Evolutionary conservation across 1,140 invertebrate genomes (phyloP).

Genomic region (Musca domestica): DNA sequence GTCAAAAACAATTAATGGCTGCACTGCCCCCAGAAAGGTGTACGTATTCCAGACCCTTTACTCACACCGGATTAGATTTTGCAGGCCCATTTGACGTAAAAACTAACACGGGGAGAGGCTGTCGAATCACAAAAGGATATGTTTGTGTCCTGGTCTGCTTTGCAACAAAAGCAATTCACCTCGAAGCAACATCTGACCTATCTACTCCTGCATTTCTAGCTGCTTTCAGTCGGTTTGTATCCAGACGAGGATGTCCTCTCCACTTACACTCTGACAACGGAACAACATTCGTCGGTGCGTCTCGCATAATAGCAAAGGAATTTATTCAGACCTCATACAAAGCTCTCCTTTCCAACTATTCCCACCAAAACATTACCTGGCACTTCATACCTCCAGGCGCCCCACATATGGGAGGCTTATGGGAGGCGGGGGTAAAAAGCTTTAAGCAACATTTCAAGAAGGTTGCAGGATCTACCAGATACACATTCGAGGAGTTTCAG

Average conservation of each 20-base stretch:
- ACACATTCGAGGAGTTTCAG: constrained; percentile 22
- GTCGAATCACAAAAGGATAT: constrained; percentile 42
- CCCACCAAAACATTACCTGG: not conserved
- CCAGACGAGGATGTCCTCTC: constrained; percentile 32
- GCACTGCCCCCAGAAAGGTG: too few species aligned
- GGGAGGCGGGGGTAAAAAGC: too few species aligned
- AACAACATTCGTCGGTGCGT: constrained; percentile 33
- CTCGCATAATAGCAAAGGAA: not conserved
- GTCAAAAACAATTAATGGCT: too few species aligned
- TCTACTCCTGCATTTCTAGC: constrained; percentile 50
- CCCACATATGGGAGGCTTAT: too few species aligned
- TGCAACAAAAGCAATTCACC: too few species aligned
- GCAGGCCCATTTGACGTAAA: constrained; percentile 37
- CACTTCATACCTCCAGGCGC: not conserved
- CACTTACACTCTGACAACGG: too few species aligned
- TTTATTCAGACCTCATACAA: not conserved
- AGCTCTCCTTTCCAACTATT: not conserved
- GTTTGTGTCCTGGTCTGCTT: constrained; percentile 50
- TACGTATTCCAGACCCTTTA: too few species aligned
- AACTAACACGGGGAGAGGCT: constrained; percentile 16
- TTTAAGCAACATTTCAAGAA: not conserved
- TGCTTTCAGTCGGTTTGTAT: constrained; percentile 45
- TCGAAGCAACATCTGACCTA: too few species aligned
- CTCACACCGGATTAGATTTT: too few species aligned
- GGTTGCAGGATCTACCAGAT: not conserved